Evolutionary conservation across 2,797 vertebrate genomes (phyloP).

Genomic region (Etheostoma nigrum): DNA sequence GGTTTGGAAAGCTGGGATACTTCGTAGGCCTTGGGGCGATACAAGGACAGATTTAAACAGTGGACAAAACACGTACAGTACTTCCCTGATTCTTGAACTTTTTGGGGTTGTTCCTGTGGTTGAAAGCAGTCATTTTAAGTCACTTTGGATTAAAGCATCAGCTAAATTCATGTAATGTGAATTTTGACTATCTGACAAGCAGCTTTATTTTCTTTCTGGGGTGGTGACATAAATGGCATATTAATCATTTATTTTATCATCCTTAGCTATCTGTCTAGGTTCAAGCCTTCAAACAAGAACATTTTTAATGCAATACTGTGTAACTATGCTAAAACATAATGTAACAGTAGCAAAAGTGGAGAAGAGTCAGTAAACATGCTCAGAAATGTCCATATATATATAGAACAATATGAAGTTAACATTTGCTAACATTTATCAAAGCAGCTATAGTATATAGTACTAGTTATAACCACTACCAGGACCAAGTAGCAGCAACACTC

Average conservation of each 20-base stretch:
- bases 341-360: not conserved
- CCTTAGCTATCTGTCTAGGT: not conserved
- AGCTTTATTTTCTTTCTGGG: not conserved
- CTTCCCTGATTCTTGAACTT: not conserved
- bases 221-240: not conserved
- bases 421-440: not conserved
- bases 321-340: not conserved
- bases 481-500: not conserved
- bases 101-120: not conserved
- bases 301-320: not conserved
- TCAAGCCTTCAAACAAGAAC: not conserved
- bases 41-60: conserved; percentile 7
- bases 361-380: not conserved
- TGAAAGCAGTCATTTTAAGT: not conserved
- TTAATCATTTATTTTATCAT: too few species aligned
- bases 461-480: not conserved
- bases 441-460: not conserved
- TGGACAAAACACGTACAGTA: not conserved
- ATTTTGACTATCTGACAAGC: not conserved
- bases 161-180: not conserved
- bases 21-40: not conserved
- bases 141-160: not conserved
- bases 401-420: not conserved
- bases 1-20: conserved; percentile 2
- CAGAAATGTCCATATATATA: not conserved